Percentiles rank a stretch among this genome's conserved stretches.
Evolutionary conservation across 1,140 invertebrate genomes (phyloP).

Genomic region (Archivesica marissinica): DNA sequence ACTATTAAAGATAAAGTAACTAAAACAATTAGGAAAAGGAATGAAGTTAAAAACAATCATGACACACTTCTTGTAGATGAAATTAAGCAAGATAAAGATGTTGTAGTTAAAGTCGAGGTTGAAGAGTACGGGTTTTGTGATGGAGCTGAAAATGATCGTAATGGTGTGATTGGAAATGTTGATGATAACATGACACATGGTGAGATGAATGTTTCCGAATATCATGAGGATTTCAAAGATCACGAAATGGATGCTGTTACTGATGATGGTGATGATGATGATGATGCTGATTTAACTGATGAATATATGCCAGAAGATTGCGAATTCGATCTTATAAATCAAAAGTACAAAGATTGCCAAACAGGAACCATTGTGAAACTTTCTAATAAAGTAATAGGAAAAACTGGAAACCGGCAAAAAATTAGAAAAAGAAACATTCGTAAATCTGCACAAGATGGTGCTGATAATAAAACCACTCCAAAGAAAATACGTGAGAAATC

Average conservation of each 20-base stretch:
- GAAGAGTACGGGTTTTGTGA: background rate
- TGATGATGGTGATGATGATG: background rate
- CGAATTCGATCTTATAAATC: background rate
- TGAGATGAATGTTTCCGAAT: background rate
- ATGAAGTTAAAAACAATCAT: background rate
- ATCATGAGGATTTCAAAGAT: background rate
- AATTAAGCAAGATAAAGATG: background rate
- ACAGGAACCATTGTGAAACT: too few species aligned
- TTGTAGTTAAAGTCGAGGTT: conserved; percentile 4
- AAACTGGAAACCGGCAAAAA: background rate
- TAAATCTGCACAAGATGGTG: background rate
- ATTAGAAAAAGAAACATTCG: background rate
- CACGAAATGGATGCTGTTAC: background rate
- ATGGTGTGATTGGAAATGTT: background rate
- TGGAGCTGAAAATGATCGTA: too few species aligned
- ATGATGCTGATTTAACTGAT: conserved; percentile 16
- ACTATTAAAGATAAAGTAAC: too few species aligned
- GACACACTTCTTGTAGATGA: background rate
- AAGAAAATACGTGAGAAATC: background rate
- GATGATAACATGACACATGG: background rate
- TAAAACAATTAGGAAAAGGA: too few species aligned
- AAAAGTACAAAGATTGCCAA: background rate
- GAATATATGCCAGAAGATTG: background rate
- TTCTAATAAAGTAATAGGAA: background rate
- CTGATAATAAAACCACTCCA: background rate